Conservation (phyloP, 1,140 invertebrate species). For the Drosophila sproati region DNA sequence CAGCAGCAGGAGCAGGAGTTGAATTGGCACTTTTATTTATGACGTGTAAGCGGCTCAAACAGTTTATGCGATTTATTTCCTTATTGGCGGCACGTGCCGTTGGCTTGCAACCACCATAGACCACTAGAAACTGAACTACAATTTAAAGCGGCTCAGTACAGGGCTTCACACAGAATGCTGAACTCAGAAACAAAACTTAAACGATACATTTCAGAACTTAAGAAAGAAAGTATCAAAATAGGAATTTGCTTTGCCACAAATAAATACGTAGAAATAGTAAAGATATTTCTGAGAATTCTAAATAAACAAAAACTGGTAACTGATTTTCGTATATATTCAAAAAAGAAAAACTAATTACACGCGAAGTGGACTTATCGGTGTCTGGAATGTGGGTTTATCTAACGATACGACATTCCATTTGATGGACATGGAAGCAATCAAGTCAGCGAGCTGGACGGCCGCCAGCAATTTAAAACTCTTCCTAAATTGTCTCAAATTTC, state of each 20-base stretch:
- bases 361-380: conserved; percentile 7
- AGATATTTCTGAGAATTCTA: too few species aligned
- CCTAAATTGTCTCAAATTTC: conserved; percentile 56
- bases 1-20: not conserved
- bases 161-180: conserved; percentile 14
- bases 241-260: too few species aligned
- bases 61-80: conserved; percentile 54
- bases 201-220: too few species aligned
- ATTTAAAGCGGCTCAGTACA: conserved; percentile 33
- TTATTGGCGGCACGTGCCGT: conserved; percentile 53
- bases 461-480: conserved; percentile 44
- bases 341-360: conserved; percentile 40
- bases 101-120: conserved; percentile 17
- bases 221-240: too few species aligned
- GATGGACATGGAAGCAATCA: conserved; percentile 38
- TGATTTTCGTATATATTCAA: not conserved
- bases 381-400: conserved; percentile 46
- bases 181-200: too few species aligned
- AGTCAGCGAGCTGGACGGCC: conserved; percentile 32
- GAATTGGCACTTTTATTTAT: conserved; percentile 48
- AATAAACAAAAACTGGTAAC: too few species aligned
- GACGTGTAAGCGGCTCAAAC: conserved; percentile 56
- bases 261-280: too few species aligned
- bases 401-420: conserved; percentile 38
- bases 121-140: conserved; percentile 35